Evolutionary conservation across 1,140 invertebrate genomes (phyloP), one percentile per base, ranked within the genome.

Genomic region (Watersipora subatra): DNA sequence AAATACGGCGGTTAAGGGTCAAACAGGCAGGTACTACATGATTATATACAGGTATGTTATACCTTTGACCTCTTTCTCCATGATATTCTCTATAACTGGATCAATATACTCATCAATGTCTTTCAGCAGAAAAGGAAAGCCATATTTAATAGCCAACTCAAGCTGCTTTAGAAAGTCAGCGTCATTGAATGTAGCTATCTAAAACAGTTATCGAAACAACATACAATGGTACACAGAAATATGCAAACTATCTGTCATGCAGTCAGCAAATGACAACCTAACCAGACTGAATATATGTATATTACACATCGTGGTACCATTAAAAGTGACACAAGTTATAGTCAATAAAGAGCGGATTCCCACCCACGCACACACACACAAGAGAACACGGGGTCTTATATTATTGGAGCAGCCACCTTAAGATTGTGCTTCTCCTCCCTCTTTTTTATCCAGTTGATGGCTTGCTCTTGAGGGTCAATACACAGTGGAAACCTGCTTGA

Each of bases 91-190:
- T 3, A 91, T 84, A 1, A 92, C 86, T 0, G 89, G 89, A 82
- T 92, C 89, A 27, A 92, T 87, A 69, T 89, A 89, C 68, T 91
- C 89, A 71, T 88, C 87, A 12, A 91, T 87, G 74, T 91, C 88
- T 81, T 90, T 86, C 72, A 92, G 88, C 0, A 92, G 70, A 3
- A 92, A 83, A 0, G 89, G 87, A 34, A 85, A 84, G 0, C 90
- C 90, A 72, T 89, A 89, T 73, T 88, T 88, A 20, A 92, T 87
- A 0, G 88, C 85, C 78, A 89, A 86, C 81, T 92, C 88, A 2
- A 92, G 74, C 65, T 89, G 86, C 70, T 89, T 87, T 0, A 91
- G 73, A 76, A 89, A 92, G 73, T 92, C 88, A 0, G 79, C 67
- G 75, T 92, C 90, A 69, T 85, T 86, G 71, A 91, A 91, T 0